Base-by-base conservation (phyloP, 2,888 invertebrate species). In the Callosobruchus maculatus region DNA sequence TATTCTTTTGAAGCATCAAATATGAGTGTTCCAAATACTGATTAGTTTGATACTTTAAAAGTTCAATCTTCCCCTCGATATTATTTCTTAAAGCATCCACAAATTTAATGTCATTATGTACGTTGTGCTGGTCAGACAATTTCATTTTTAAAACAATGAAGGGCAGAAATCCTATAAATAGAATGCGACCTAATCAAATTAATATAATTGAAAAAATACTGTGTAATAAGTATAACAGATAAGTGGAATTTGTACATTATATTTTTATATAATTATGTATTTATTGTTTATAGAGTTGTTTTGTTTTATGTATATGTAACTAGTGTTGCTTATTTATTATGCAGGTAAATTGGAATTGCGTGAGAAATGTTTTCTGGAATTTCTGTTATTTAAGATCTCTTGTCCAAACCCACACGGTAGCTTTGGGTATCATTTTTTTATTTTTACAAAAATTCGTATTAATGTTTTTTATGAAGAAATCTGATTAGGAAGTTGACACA, bases 211-310 rank as follows among this genome's bases (percentile, higher is more conserved):
- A 67, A 5, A 68, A n/a, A 68, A 21, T 68, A 68, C 21, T 68
- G 77, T 77, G 72, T 75, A 74, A 20, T 68, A 75, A 30, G 68
- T 71, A 75, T 72, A 71, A 77, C 70, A 76, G 79, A 26, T 26
- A 82, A 81, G 79, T 82, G 74, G 81, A 83, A 81, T 77, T 77
- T 84, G 84, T 84, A 84, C 81, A 84, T 83, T 84, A 84, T 85
- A 85, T 85, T 85, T 85, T 85, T 85, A 84, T 85, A 85, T 81
- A 79, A 73, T 79, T 76, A 81, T 84, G 83, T 84, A 84, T 84
- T 85, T 85, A 83, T 85, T 84, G 83, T 85, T 84, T 83, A 83
- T 84, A 83, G 71, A 79, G 78, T 79, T 79, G 78, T 79, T 79
- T 80, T 79, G 80, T 79, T 75, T 20, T 73, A 80, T 67, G 68